These are phyloP conservation scores for Amyelois transitella DNA, from an alignment of 1,140 invertebrate species.

Conservation along the genomic window DNA sequence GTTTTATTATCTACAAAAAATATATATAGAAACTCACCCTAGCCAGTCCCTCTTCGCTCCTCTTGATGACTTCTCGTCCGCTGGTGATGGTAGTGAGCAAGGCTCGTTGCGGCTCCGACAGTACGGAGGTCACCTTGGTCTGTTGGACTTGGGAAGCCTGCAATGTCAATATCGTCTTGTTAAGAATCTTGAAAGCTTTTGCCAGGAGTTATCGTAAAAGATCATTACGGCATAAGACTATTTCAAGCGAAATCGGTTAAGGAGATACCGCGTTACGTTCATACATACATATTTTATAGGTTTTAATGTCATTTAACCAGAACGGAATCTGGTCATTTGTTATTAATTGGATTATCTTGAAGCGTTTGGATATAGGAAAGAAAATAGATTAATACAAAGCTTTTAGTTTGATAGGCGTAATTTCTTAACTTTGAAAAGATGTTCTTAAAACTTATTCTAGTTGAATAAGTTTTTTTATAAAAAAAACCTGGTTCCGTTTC, in stretches of 20 bases:
- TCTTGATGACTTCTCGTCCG: slow-evolving; percentile 89
- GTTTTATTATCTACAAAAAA: no score
- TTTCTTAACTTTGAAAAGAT: no score
- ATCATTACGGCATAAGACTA: not conserved
- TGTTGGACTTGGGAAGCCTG: slow-evolving; percentile 84
- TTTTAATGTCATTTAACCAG: no score
- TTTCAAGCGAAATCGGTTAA: not conserved
- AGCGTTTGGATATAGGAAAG: no score
- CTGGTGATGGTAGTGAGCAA: slow-evolving; percentile 91
- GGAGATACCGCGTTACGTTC: not conserved
- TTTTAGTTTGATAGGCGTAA: no score
- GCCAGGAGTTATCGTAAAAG: not conserved
- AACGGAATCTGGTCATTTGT: no score
- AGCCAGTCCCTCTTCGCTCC: slow-evolving; percentile 88
- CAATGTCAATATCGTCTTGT: slow-evolving; percentile 1
- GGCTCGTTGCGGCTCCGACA: slow-evolving; percentile 93
- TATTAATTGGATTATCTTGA: no score
- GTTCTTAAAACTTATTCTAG: no score
- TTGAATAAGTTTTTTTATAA: no score
- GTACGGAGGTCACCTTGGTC: slow-evolving; percentile 87
- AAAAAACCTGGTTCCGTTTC: no score
- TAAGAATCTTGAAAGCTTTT: not conserved
- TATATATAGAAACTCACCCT: slow-evolving; percentile 57
- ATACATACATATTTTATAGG: not conserved
- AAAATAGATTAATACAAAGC: no score